Percentiles rank a stretch among this genome's conserved stretches.
Evolutionary conservation across 2,888 invertebrate species (phyloP).

Genomic region (Xestia rhomboidea): DNA sequence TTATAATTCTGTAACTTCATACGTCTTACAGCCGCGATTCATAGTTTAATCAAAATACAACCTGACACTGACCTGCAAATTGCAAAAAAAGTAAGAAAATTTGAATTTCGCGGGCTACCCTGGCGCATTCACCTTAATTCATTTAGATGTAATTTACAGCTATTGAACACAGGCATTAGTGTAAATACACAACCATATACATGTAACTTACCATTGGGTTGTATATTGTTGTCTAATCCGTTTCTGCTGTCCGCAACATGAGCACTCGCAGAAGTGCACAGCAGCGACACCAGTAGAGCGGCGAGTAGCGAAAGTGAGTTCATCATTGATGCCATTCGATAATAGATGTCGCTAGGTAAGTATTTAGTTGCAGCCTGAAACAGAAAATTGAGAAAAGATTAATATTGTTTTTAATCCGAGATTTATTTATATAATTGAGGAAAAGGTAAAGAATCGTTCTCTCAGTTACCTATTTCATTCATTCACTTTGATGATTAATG

Average conservation of each 20-base stretch:
- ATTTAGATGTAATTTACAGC: too few relatives aligned
- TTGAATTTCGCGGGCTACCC: too few relatives aligned
- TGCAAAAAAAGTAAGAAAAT: too few relatives aligned
- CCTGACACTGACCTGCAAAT: too few relatives aligned
- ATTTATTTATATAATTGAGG: not conserved
- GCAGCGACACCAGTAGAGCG: slow-evolving; percentile 81
- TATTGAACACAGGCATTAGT: not conserved
- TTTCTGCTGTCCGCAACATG: slow-evolving; percentile 76
- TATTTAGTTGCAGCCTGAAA: slow-evolving; percentile 60
- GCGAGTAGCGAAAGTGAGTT: slow-evolving; percentile 82
- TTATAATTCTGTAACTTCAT: too few relatives aligned
- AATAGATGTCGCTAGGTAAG: slow-evolving; percentile 77
- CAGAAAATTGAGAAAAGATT: not conserved
- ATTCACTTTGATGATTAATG: not conserved
- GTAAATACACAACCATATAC: not conserved
- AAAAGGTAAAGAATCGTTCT: not conserved
- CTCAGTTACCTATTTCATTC: not conserved
- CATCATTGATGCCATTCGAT: slow-evolving; percentile 77
- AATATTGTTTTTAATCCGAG: not conserved
- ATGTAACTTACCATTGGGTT: slow-evolving; percentile 77
- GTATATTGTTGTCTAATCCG: slow-evolving; percentile 76
- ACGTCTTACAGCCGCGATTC: too few relatives aligned
- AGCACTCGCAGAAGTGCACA: slow-evolving; percentile 77
- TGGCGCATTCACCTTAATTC: too few relatives aligned
- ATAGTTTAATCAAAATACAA: too few relatives aligned